Evolutionary conservation across 2,888 invertebrate species (phyloP), one percentile per base, ranked within the genome.

Genomic region (Agriopis leucophaearia): DNA sequence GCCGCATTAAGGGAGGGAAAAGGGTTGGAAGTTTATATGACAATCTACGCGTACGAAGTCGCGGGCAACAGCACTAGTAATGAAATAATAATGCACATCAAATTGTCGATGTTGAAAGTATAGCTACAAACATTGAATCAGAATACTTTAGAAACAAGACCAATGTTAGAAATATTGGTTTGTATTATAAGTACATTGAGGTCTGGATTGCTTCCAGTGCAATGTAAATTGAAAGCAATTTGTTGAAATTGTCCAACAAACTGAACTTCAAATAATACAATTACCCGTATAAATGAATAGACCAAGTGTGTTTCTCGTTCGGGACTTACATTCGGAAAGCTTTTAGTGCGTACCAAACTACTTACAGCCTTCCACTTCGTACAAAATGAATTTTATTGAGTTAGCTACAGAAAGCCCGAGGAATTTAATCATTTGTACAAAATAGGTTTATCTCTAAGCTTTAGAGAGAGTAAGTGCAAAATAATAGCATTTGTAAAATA

Each of bases 331-430:
- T 69, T 75, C 73, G 75, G 80, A 85, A 87, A 86, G 84, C 87
- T 88, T 88, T 89, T 86, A 88, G 82, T 83, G 79, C 81, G 79
- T 83, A 84, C 82, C 80, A 83, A 86, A 88, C 87, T 86, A 85
- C 84, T 84, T 81, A 83, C 79, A 61, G 60, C 81, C 81, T 82
- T 81, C 79, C 78, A 78, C 78, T 83, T 80, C 76, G 78, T 79
- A 80, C 81, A 72, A 82, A 88, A 88, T 86, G 78, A 85, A 85
- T 85, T 86, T 87, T 86, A 89, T 89, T 80, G 80, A 81, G 82
- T 89, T 87, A 85, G 76, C 80, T 69, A 74, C 77, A 84, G 83
- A 86, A 82, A 87, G 86, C 84, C 81, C 80, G 76, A 76, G 81
- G 75, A 78, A 86, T 86, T 84, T 83, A 79, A 83, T 86, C 81